Evolutionary conservation across 2,797 vertebrate species (phyloP).

Genomic region (Iguana delicatissima): DNA sequence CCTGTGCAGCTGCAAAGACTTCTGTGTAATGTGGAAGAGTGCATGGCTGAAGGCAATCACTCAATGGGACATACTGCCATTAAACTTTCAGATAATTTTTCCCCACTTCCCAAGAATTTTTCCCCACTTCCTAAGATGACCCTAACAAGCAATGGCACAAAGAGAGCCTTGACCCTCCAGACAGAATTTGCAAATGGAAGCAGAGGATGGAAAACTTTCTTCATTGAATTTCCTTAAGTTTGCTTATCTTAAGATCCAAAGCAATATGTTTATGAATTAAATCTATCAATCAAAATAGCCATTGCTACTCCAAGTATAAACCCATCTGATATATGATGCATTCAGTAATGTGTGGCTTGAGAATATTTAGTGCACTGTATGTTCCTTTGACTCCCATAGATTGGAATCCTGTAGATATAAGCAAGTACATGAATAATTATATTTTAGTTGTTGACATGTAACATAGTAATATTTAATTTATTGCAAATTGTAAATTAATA

Average conservation of each 20-base stretch:
- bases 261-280: not conserved
- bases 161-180: too few species aligned
- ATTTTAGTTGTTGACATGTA: slow-evolving; percentile 46
- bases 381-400: not conserved
- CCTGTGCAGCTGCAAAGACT: not conserved
- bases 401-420: slow-evolving; percentile 33
- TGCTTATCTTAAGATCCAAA: not conserved
- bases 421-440: slow-evolving; percentile 36
- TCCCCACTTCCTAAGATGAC: not conserved
- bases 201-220: not conserved
- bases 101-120: not conserved
- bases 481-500: slow-evolving; percentile 48
- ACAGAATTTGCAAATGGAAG: not conserved
- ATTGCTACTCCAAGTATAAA: not conserved
- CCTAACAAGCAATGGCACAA: too few species aligned
- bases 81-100: not conserved
- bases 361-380: slow-evolving; percentile 20
- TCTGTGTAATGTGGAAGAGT: not conserved
- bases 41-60: not conserved
- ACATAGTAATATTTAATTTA: slow-evolving; percentile 68
- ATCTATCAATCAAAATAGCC: not conserved
- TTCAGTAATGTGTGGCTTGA: slow-evolving; percentile 5
- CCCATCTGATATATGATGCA: not conserved
- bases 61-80: not conserved
- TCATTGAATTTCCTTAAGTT: not conserved